phyloP scores from a whole-genome alignment of 2,797 vertebrate genomes.

The Anas georgica region DNA sequence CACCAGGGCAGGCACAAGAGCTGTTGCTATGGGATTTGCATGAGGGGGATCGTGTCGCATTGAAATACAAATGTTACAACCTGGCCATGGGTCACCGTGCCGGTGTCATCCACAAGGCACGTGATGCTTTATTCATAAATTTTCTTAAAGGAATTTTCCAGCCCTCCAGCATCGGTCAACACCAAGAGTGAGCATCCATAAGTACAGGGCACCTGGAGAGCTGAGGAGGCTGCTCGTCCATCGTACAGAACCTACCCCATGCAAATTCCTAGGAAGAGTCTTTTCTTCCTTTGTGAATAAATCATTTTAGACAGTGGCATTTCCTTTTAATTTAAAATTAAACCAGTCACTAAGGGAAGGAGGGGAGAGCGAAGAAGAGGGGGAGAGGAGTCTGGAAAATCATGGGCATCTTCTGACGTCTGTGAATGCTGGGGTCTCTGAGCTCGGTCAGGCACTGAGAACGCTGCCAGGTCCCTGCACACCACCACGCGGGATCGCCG shows the following conservation, averaged over 20 bases:
- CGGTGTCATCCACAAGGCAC: fast-evolving
- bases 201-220: not conserved
- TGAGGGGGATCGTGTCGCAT: fast-evolving
- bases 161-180: not conserved
- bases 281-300: conserved; percentile 49
- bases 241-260: not conserved
- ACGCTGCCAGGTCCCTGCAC: not conserved
- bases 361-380: not conserved
- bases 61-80: not conserved
- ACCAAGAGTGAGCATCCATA: not conserved
- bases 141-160: not conserved
- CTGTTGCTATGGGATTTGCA: not conserved
- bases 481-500: not conserved
- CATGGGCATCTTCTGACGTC: not conserved
- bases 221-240: not conserved
- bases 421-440: conserved; percentile 30
- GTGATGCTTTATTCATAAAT: not conserved
- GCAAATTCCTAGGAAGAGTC: not conserved
- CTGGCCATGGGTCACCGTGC: fast-evolving
- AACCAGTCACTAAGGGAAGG: not conserved
- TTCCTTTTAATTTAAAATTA: conserved; percentile 64
- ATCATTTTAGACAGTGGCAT: conserved; percentile 32
- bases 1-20: not conserved
- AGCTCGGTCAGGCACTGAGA: conserved; percentile 18
- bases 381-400: conserved; percentile 4